phyloP scores from a whole-genome alignment of 2,113 vertebrate genomes.

The Microcebus jonahi region DNA sequence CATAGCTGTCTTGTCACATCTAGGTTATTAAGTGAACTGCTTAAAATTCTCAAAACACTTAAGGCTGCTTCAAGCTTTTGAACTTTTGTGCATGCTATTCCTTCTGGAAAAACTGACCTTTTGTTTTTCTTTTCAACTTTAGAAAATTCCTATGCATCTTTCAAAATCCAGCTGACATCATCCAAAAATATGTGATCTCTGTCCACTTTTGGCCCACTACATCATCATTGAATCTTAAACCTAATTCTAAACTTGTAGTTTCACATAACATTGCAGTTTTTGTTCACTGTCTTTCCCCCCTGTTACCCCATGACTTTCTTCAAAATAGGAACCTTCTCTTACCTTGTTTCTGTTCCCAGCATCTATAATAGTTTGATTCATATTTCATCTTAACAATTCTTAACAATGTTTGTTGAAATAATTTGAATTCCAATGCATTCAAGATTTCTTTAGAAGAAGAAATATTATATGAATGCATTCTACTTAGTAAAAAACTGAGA shows the following conservation, averaged over 20 bases:
- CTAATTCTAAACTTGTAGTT: neutral
- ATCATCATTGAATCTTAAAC: neutral
- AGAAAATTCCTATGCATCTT: neutral
- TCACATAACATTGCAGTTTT: neutral
- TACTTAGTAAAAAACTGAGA: conserved; percentile 7
- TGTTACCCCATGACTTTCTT: neutral
- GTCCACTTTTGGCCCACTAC: rapidly evolving
- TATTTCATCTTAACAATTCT: neutral
- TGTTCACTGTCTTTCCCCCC: neutral
- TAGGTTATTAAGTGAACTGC: neutral
- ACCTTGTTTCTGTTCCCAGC: neutral
- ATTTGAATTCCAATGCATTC: neutral
- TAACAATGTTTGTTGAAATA: neutral
- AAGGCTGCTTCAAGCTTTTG: neutral
- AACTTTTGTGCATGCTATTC: neutral
- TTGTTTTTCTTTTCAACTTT: neutral
- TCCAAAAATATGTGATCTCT: neutral
- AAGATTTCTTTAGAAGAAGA: neutral
- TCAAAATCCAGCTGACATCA: neutral
- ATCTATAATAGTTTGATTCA: neutral
- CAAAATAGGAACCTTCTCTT: neutral
- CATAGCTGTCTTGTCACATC: conserved; percentile 18
- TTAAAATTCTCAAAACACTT: neutral
- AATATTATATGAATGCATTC: neutral
- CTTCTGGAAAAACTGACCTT: neutral